phyloP scores from a whole-genome alignment of 2,113 vertebrate genomes.

The Ariopsis seemanni region DNA sequence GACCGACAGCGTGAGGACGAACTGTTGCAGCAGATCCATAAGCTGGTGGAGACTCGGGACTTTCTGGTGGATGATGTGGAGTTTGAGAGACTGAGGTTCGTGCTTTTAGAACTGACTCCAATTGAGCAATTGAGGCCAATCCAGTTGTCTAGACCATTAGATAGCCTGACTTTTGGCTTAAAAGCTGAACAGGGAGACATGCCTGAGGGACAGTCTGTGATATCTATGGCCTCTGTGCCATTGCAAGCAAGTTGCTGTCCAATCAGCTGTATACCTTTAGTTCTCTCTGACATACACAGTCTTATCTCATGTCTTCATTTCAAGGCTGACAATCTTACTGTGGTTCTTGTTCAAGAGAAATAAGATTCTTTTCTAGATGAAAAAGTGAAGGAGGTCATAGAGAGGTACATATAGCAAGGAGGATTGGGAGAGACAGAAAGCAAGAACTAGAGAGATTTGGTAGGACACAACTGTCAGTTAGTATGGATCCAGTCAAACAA shows the following conservation, averaged over 20 bases:
- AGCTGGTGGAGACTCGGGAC: slow-evolving; percentile 87
- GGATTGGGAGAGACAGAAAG: not conserved
- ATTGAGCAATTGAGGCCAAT: not conserved
- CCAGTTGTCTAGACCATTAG: not conserved
- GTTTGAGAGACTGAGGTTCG: slow-evolving; percentile 80
- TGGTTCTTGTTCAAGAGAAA: slow-evolving; percentile 14
- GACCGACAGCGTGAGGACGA: slow-evolving; percentile 82
- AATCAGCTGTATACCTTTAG: not conserved
- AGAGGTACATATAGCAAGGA: not conserved
- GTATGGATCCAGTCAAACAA: not conserved
- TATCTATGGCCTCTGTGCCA: slow-evolving; percentile 14
- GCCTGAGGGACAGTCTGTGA: not conserved
- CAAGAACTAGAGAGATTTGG: not conserved
- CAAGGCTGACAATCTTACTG: not conserved
- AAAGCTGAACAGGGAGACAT: not conserved
- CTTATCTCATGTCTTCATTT: not conserved
- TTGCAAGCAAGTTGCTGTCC: slow-evolving; percentile 25
- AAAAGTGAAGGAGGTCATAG: not conserved
- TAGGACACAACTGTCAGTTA: not conserved
- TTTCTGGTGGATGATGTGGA: slow-evolving; percentile 90
- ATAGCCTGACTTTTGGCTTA: slow-evolving; percentile 20
- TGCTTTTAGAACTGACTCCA: slow-evolving; percentile 16
- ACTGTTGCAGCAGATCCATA: slow-evolving; percentile 85
- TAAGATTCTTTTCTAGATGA: slow-evolving; percentile 20
- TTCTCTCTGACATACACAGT: not conserved